phyloP scores from a whole-genome alignment of 1,140 invertebrate species.

The Conopomorpha cramerella region DNA sequence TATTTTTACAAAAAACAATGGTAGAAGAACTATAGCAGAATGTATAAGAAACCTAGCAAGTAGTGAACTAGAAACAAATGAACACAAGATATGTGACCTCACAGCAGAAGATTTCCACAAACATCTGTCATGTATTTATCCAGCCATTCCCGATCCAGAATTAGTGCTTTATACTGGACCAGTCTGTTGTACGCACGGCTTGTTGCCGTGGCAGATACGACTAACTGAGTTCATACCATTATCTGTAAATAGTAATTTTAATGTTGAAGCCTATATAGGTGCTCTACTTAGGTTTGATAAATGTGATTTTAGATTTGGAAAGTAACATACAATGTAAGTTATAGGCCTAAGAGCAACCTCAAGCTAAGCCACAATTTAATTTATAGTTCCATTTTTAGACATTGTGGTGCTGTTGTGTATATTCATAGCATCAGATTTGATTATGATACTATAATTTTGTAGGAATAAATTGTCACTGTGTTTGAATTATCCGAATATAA shows the following conservation, averaged over 20 bases:
- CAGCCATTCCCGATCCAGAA: slow-evolving; percentile 68
- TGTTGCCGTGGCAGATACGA: slow-evolving; percentile 74
- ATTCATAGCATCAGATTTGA: too few species aligned
- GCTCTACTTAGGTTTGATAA: slow-evolving; percentile 64
- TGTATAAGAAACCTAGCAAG: slow-evolving; percentile 33
- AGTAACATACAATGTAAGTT: slow-evolving; percentile 37
- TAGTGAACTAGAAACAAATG: too few species aligned
- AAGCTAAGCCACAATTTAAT: too few species aligned
- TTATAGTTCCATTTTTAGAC: too few species aligned
- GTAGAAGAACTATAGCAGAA: slow-evolving; percentile 59
- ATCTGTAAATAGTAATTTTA: slow-evolving; percentile 58
- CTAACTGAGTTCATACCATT: slow-evolving; percentile 71
- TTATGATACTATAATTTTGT: too few species aligned
- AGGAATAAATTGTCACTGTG: too few species aligned
- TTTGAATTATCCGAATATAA: too few species aligned
- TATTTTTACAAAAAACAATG: slow-evolving; percentile 54
- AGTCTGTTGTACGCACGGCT: slow-evolving; percentile 62
- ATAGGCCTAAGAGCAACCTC: slow-evolving; percentile 18
- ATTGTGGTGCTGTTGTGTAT: too few species aligned
- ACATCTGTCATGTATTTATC: slow-evolving; percentile 45
- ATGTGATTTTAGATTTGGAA: slow-evolving; percentile 72
- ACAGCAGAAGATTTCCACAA: slow-evolving; percentile 53
- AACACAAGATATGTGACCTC: too few species aligned
- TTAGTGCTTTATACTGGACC: slow-evolving; percentile 67
- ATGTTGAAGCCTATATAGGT: slow-evolving; percentile 59